Conservation (phyloP, 2,888 invertebrate species). For the Nipponacmea schrenckii region DNA sequence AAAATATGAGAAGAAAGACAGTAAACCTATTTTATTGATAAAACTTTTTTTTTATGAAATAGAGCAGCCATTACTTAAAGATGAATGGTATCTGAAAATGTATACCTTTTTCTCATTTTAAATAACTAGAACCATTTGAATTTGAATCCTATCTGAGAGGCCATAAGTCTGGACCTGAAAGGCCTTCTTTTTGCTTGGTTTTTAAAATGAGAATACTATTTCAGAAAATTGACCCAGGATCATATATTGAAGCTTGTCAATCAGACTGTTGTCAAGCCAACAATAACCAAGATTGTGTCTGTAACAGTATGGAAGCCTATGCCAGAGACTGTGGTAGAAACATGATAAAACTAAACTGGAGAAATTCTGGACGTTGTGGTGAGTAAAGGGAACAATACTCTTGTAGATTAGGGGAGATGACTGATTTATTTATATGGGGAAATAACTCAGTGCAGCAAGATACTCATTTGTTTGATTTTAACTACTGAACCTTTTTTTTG, state of each 20-base stretch:
- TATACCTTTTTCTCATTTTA: too few relatives aligned
- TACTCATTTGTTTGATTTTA: too few relatives aligned
- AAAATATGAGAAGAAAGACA: too few relatives aligned
- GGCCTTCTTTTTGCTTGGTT: not conserved
- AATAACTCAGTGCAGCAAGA: not conserved
- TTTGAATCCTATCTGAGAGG: too few relatives aligned
- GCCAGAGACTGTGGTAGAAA: slow-evolving; percentile 80
- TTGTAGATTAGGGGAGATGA: not conserved
- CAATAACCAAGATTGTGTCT: slow-evolving; percentile 70
- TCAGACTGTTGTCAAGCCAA: slow-evolving; percentile 80
- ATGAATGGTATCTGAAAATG: too few relatives aligned
- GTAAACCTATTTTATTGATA: too few relatives aligned
- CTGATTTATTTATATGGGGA: not conserved
- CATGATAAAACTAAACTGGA: slow-evolving; percentile 74
- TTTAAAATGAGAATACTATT: slow-evolving; percentile 19
- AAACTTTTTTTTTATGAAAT: too few relatives aligned
- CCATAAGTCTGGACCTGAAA: too few relatives aligned
- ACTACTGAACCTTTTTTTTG: too few relatives aligned
- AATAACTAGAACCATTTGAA: too few relatives aligned
- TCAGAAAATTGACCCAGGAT: slow-evolving; percentile 76
- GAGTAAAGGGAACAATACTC: slow-evolving; percentile 69
- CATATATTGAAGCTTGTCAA: slow-evolving; percentile 79
- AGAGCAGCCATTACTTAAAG: too few relatives aligned
- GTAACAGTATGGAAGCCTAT: slow-evolving; percentile 81
- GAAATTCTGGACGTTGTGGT: slow-evolving; percentile 85